Evolutionary conservation across 2,797 vertebrate genomes (phyloP).

Genomic region (Hafferia zeledoni): DNA sequence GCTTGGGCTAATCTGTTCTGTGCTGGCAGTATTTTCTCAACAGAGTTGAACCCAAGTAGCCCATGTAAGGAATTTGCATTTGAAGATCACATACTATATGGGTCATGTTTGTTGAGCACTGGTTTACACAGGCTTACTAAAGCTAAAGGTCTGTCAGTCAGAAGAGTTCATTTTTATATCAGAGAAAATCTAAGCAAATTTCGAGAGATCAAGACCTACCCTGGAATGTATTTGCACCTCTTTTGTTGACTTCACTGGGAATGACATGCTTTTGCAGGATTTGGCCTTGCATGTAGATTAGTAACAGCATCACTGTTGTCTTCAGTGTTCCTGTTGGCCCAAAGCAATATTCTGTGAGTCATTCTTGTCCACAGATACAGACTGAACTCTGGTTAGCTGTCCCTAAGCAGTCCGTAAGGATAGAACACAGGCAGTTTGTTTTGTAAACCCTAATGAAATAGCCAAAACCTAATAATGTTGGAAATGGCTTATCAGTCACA

Average conservation of each 20-base stretch:
- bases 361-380: not conserved
- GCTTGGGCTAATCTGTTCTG: not conserved
- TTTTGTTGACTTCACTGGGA: not conserved
- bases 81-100: not conserved
- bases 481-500: not conserved
- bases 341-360: not conserved
- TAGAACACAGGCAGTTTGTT: not conserved
- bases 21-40: not conserved
- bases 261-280: not conserved
- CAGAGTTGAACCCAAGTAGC: not conserved
- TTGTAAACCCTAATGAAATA: not conserved
- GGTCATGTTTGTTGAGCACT: not conserved
- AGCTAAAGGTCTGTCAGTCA: not conserved
- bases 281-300: not conserved
- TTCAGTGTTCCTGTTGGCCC: not conserved
- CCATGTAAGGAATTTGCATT: not conserved
- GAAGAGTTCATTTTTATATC: not conserved
- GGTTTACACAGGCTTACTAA: not conserved
- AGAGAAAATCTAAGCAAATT: not conserved
- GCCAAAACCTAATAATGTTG: not conserved
- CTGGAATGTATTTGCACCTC: not conserved
- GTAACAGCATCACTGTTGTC: not conserved
- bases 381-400: not conserved
- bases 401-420: not conserved
- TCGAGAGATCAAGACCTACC: not conserved